Conservation (phyloP, 2,888 invertebrate species). For the Lagria hirta region DNA sequence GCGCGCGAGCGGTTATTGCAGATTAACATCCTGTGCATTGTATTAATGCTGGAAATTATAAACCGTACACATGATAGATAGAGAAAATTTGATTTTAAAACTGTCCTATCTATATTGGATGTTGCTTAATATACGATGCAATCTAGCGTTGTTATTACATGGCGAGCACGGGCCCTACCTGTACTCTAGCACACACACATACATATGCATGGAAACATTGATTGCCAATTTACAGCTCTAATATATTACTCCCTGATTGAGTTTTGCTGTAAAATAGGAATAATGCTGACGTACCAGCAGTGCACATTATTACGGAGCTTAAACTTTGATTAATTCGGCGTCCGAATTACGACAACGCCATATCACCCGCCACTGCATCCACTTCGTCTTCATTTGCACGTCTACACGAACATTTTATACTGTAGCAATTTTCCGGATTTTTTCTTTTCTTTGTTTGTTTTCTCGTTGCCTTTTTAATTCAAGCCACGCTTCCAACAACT, state of each 20-base stretch:
- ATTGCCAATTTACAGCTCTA: conserved; percentile 59
- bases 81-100: conserved; percentile 57
- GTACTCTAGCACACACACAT: conserved; percentile 39
- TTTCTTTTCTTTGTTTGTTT: conserved; percentile 3
- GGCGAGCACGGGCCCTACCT: conserved; percentile 37
- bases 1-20: conserved; percentile 54
- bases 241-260: conserved; percentile 58
- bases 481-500: conserved; percentile 7
- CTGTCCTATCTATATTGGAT: conserved; percentile 55
- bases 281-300: conserved; percentile 55
- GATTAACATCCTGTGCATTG: conserved; percentile 56
- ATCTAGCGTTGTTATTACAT: conserved; percentile 55
- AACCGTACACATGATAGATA: conserved; percentile 54
- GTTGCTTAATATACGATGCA: conserved; percentile 57
- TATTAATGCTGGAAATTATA: conserved; percentile 56
- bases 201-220: conserved; percentile 58
- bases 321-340: conserved; percentile 56
- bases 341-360: conserved; percentile 46
- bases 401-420: conserved; percentile 17
- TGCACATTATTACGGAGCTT: conserved; percentile 55
- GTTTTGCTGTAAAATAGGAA: conserved; percentile 58
- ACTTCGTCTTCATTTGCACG: conserved; percentile 42
- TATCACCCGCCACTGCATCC: conserved; percentile 36
- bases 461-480: conserved; percentile 6
- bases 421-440: conserved; percentile 10